A percentile compares a stretch with the other conserved stretches of the same genome.
phyloP scores from a whole-genome alignment of 2,888 invertebrate genomes.

The Eupithecia subfuscata region DNA sequence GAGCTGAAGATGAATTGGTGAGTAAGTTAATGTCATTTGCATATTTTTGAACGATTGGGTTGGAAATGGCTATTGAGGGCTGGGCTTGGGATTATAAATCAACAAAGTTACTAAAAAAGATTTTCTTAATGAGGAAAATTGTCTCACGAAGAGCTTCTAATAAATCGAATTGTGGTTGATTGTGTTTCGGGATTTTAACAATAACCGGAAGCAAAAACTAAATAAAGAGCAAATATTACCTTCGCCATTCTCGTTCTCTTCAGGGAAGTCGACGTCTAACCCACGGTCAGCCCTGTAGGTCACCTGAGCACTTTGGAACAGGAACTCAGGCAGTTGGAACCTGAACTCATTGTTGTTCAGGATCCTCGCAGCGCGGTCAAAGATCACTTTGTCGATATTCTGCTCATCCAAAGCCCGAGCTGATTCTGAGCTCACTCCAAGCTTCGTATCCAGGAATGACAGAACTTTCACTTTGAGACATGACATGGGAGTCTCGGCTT shows the following conservation, averaged over 20 bases:
- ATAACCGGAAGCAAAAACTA: neutral
- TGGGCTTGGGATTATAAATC: neutral
- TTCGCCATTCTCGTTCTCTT: constrained; percentile 82
- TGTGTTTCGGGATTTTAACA: neutral
- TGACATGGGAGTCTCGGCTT: constrained; percentile 86
- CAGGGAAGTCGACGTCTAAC: constrained; percentile 85
- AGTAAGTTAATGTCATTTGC: neutral
- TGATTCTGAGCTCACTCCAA: constrained; percentile 85
- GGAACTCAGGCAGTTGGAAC: constrained; percentile 88
- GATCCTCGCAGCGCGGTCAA: constrained; percentile 88
- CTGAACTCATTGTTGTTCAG: constrained; percentile 90
- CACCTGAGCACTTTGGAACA: constrained; percentile 87
- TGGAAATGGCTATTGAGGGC: neutral
- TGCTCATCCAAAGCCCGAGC: constrained; percentile 85
- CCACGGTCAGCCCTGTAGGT: constrained; percentile 87
- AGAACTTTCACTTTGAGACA: constrained; percentile 92
- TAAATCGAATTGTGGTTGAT: neutral
- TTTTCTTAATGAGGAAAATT: neutral
- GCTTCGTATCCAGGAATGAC: constrained; percentile 88
- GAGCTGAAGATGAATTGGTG: constrained; percentile 80
- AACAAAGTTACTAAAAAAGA: neutral
- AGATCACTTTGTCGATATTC: constrained; percentile 89
- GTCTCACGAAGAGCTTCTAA: neutral
- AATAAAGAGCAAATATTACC: constrained; percentile 68
- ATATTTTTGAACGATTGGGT: constrained; percentile 18